Conservation (phyloP, 1,140 invertebrate genomes). For the Trichonephila clavata region DNA sequence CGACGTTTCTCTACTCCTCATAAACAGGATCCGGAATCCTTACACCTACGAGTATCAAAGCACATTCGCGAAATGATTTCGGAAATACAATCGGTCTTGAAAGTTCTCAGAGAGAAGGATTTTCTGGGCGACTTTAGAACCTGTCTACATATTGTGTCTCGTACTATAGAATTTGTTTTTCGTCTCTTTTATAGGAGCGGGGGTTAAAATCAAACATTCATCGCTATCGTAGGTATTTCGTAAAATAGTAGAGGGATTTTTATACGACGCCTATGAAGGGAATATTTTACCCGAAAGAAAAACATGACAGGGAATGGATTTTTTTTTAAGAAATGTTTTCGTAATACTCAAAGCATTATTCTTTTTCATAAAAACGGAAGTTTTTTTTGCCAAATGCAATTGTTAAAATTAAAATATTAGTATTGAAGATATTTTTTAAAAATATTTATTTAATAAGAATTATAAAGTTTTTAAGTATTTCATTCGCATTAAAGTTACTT, state of each 20-base stretch:
- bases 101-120: background rate
- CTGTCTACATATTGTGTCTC: slow-evolving; percentile 27
- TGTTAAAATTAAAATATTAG: no score
- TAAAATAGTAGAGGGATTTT: background rate
- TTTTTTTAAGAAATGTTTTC: no score
- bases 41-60: slow-evolving; percentile 8
- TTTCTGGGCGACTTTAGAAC: background rate
- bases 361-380: no score
- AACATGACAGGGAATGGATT: no score
- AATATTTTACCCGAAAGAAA: no score
- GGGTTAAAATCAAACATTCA: slow-evolving; percentile 20
- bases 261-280: background rate
- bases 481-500: no score
- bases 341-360: no score
- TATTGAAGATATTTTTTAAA: no score
- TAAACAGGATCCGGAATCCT: background rate
- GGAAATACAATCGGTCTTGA: slow-evolving; percentile 32
- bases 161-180: background rate
- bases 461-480: no score
- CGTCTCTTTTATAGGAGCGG: background rate
- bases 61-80: slow-evolving; percentile 18
- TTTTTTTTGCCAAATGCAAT: no score
- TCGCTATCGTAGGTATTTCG: background rate
- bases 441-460: no score
- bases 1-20: slow-evolving; percentile 14